Base-by-base conservation (phyloP, 1,140 invertebrate species). In the Sarcophaga peregrina region DNA sequence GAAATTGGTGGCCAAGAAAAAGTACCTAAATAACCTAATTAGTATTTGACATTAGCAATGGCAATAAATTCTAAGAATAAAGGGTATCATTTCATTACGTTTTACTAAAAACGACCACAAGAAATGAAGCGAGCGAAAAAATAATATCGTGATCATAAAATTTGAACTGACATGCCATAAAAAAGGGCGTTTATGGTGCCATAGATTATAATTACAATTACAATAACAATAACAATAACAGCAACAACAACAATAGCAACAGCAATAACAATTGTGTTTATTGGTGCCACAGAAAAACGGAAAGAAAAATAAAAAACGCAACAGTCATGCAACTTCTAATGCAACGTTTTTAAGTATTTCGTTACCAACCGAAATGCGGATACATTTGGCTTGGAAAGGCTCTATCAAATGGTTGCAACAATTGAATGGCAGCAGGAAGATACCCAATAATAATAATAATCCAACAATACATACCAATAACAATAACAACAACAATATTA, bases 401-500 rank as follows among this genome's bases (percentile, higher is more conserved):
- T 58, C 54, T 58, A 58, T 58, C 54, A 68, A 68, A 68, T 68
- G 20, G 17, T 58, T 68, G 17, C 62, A 68, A 37, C 25, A 37
- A 68, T 10, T 68, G 62, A 68, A 68, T 68, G 62, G 15, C 62
- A 68, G 62, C 62, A 68, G 62, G 62, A 68, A 68, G 62, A 68
- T 68, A 68, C 62, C 20, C 25, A 37, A 1, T 37, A 37, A 37
- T 37, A 37, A 37, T 37, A 37, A 37, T 37, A 37, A 37, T 37
- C 1, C 25, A 58, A 58, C 54, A 58, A 58, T 58, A 58, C 54
- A 13, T 58, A n/a, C 54, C 15, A 58, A 13, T n/a, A 58, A 58
- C 54, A 58, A 37, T 4, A 37, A 37, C 25, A 37, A 37, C 25
- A 37, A 37, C 25, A 58, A 68, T n/a, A 68, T 20, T 20, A 68